Conservation (phyloP, 2,888 invertebrate species). For the Venusia cambrica region DNA sequence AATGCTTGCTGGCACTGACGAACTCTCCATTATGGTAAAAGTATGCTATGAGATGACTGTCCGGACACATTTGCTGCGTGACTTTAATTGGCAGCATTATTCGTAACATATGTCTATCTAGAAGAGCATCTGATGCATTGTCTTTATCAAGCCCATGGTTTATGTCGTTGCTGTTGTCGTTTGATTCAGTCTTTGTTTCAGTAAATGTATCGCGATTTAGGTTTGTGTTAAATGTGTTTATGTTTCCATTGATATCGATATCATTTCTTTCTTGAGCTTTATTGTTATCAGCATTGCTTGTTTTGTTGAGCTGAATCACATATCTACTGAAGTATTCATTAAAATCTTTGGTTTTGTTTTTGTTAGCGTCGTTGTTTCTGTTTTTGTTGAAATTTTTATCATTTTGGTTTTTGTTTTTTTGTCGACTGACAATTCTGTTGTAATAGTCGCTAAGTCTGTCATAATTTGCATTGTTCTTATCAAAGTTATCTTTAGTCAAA, state of each 20-base stretch:
- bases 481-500: constrained; percentile 19
- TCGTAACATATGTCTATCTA: constrained; percentile 53
- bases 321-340: constrained; percentile 24
- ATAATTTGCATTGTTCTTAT: constrained; percentile 9
- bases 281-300: constrained; percentile 4
- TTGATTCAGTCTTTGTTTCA: constrained; percentile 1
- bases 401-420: constrained; percentile 12
- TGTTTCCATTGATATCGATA: constrained; percentile 15
- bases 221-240: constrained; percentile 12
- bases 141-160: constrained; percentile 15
- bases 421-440: constrained; percentile 19
- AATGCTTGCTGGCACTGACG: constrained; percentile 77
- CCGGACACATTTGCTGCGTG: constrained; percentile 75
- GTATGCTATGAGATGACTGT: constrained; percentile 76
- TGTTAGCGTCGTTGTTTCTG: constrained; percentile 3
- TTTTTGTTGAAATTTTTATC: too few relatives aligned
- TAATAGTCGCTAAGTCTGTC: constrained; percentile 9
- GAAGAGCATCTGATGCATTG: constrained; percentile 43
- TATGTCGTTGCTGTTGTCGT: constrained; percentile 8
- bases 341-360: constrained; percentile 15
- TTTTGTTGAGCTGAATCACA: constrained; percentile 25
- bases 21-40: constrained; percentile 79
- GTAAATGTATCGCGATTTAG: constrained; percentile 18
- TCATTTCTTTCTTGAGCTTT: constrained; percentile 5
- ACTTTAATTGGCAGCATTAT: constrained; percentile 68